phyloP scores from a whole-genome alignment of 2,797 vertebrate species.

The Sciurus carolinensis region DNA sequence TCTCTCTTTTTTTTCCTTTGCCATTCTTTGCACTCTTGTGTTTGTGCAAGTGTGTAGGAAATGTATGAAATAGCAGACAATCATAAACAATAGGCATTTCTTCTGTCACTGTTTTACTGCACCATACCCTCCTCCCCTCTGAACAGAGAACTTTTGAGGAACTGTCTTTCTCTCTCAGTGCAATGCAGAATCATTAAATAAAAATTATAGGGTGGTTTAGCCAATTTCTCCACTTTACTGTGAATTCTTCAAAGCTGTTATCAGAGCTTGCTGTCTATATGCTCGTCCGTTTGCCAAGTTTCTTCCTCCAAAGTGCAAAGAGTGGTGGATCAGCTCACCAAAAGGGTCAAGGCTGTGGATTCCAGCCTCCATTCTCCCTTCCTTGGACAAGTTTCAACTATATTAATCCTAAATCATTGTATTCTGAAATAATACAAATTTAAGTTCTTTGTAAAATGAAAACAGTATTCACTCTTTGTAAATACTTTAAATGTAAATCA shows the following conservation, averaged over 20 bases:
- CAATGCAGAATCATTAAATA: slow-evolving; percentile 82
- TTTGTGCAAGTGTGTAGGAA: not conserved
- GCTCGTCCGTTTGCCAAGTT: slow-evolving; percentile 61
- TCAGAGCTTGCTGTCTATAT: slow-evolving; percentile 68
- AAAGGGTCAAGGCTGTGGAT: slow-evolving; percentile 80
- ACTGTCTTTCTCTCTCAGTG: slow-evolving; percentile 50
- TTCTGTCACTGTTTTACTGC: not conserved
- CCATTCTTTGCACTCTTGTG: not conserved
- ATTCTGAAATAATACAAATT: slow-evolving; percentile 44
- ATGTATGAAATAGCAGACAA: slow-evolving; percentile 30
- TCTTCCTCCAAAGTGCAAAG: slow-evolving; percentile 77
- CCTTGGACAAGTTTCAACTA: slow-evolving; percentile 75
- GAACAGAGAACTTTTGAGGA: slow-evolving; percentile 81
- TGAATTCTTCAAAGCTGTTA: slow-evolving; percentile 83
- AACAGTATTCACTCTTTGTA: not conserved
- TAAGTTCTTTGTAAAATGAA: not conserved
- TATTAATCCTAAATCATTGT: slow-evolving; percentile 38
- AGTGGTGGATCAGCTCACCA: slow-evolving; percentile 78
- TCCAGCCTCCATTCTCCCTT: slow-evolving; percentile 64
- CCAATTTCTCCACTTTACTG: slow-evolving; percentile 79
- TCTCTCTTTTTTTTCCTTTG: slow-evolving; percentile 46
- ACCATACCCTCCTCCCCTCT: slow-evolving; percentile 74
- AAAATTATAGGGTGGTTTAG: slow-evolving; percentile 85
- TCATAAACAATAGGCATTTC: slow-evolving; percentile 50
- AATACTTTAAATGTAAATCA: slow-evolving; percentile 51